A percentile compares a stretch with the other conserved stretches of the same genome.
These are phyloP conservation scores for Phocoena phocoena DNA, from an alignment of 2,113 vertebrate species.

Conservation along the genomic window DNA sequence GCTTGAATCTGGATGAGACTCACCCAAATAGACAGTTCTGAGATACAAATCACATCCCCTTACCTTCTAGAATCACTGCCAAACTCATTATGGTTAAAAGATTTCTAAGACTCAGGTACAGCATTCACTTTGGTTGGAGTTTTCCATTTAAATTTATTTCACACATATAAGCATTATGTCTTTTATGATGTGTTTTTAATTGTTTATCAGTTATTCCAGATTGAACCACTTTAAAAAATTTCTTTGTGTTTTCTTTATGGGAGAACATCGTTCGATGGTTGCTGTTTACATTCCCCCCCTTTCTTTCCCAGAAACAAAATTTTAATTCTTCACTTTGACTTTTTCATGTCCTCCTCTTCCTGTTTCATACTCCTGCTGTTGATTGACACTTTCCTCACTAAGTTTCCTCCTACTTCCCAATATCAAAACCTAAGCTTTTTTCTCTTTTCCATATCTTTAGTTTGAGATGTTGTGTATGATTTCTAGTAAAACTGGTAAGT, in stretches of 20 bases:
- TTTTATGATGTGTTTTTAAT: not conserved
- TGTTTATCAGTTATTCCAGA: not conserved
- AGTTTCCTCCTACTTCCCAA: not conserved
- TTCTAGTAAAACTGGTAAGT: slow-evolving; percentile 21
- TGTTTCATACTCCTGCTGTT: not conserved
- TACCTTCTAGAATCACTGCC: not conserved
- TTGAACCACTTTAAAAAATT: not conserved
- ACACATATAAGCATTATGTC: not conserved
- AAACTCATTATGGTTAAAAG: not conserved
- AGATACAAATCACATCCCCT: not conserved
- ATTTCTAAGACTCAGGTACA: not conserved
- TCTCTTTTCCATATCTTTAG: not conserved
- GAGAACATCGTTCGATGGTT: not conserved
- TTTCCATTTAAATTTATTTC: slow-evolving; percentile 13
- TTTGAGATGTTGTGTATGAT: not conserved
- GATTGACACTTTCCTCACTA: not conserved
- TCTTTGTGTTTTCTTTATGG: not conserved
- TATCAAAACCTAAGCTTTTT: not conserved
- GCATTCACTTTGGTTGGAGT: not conserved
- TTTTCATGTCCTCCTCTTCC: slow-evolving; percentile 27
- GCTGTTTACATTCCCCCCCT: not conserved
- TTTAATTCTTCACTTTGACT: not conserved
- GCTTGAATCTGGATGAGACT: not conserved
- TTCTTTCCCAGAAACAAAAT: not conserved
- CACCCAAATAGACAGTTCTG: not conserved